Conservation (phyloP, 2,113 vertebrate species). For the Smithornis capensis region DNA sequence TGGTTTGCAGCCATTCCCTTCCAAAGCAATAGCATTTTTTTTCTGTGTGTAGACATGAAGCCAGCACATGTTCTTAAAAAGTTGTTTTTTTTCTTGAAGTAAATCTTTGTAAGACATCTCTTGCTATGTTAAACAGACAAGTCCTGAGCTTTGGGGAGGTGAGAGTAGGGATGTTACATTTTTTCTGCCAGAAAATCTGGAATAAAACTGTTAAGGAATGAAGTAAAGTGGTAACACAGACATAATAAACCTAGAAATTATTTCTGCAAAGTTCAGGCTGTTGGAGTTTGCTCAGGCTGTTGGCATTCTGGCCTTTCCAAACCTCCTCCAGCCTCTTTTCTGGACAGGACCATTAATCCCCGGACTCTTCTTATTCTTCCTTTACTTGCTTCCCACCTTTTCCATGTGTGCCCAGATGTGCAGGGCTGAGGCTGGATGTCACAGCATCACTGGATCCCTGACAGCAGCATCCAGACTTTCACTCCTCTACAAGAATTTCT, state of each 20-base stretch:
- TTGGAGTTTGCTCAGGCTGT: background rate
- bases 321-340: background rate
- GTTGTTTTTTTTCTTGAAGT: no score
- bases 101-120: background rate
- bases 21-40: background rate
- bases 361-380: background rate
- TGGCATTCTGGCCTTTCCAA: background rate
- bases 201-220: background rate
- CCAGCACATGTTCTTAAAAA: background rate
- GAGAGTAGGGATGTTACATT: rapidly evolving
- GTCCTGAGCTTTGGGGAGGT: rapidly evolving
- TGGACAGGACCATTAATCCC: background rate
- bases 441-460: background rate
- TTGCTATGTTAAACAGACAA: background rate
- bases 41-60: background rate
- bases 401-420: background rate
- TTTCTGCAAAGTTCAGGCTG: background rate
- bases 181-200: background rate
- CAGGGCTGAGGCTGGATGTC: background rate
- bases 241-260: background rate
- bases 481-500: rapidly evolving
- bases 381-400: background rate
- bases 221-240: background rate
- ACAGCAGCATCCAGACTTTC: rapidly evolving
- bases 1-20: background rate